Evolutionary conservation across 2,797 vertebrate species (phyloP), one percentile per base, ranked within the genome.

Genomic region (Paedocypris micromegethes): DNA sequence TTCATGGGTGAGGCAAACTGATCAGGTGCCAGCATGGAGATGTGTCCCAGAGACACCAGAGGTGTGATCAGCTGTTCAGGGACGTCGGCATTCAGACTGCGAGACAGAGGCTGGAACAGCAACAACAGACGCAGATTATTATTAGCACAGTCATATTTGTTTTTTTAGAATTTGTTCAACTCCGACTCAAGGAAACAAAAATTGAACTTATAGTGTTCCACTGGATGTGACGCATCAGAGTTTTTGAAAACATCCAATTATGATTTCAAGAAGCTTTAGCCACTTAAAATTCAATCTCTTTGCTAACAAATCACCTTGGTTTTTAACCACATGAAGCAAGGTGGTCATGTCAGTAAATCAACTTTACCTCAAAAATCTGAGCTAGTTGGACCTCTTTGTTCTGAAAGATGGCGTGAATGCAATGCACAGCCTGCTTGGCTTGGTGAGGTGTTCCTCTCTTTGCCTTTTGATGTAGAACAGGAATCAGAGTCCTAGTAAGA

Each of bases 1-100:
- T 99, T 99, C 96, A 98, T 98, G 61, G 97, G 97, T 59, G 96
- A 98, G 52, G 97, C 97, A 84, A 99, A 99, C 79, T 99, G 97
- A 86, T 99, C 97, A 72, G 96, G 96, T 61, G 97, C 97, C 85
- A 99, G 88, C 95, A 99, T 98, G 70, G 97, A 95, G 84, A 99
- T 98, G 79, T 99, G 97, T 53, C 96, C 96, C 83, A 99, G 77
- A 39, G 96, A 98, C 72, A 98, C 96, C 2, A 99, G 88, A 0
- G 97, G 97, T 61, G 96, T 98, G 86, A 98, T 96, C 82, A 99
- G 92, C 81, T 98, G 96, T 76, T 99, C 97, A 7, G 97, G 97
- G 73, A 97, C 94, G 43, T 99, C 95, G 57, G 93, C 95, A 74
- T 98, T 98, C 79, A 99, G 90, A 87, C 96, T 98, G 73, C 95